Percentiles rank a stretch among this genome's conserved stretches.
phyloP scores from a whole-genome alignment of 2,113 vertebrate species.

The Eulacestoma nigropectus region DNA sequence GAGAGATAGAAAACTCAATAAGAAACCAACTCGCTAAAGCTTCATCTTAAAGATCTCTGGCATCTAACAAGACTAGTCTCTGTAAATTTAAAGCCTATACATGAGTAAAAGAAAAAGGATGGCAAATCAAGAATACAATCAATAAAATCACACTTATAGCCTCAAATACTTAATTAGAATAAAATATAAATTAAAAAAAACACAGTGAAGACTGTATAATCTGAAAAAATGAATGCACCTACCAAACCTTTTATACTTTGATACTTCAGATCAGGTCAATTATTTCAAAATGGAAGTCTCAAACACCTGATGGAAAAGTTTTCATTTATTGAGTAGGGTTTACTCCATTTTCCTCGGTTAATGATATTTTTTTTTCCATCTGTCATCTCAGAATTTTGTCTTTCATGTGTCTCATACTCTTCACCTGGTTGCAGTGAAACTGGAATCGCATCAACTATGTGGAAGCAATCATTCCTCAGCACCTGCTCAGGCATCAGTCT shows the following conservation, averaged over 20 bases:
- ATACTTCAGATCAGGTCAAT: background rate
- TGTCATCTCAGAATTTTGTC: background rate
- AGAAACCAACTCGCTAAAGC: background rate
- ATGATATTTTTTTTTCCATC: background rate
- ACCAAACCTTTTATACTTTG: background rate
- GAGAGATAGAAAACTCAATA: background rate
- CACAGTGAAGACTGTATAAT: background rate
- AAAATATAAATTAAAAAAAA: background rate
- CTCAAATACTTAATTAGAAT: background rate
- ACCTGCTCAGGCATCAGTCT: constrained; percentile 70
- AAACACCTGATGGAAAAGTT: background rate
- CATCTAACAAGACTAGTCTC: background rate
- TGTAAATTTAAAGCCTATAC: background rate
- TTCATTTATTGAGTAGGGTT: background rate
- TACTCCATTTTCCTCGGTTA: background rate
- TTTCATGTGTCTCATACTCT: background rate
- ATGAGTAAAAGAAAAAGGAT: background rate
- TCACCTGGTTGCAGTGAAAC: constrained; percentile 7
- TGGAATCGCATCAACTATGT: background rate
- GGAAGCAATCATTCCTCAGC: constrained; percentile 64
- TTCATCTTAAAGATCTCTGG: background rate
- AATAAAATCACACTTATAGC: background rate
- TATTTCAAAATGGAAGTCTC: background rate
- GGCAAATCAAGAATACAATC: background rate
- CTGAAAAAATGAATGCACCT: background rate